Evolutionary conservation across 2,797 vertebrate species (phyloP).

Genomic region (Bradypus variegatus): DNA sequence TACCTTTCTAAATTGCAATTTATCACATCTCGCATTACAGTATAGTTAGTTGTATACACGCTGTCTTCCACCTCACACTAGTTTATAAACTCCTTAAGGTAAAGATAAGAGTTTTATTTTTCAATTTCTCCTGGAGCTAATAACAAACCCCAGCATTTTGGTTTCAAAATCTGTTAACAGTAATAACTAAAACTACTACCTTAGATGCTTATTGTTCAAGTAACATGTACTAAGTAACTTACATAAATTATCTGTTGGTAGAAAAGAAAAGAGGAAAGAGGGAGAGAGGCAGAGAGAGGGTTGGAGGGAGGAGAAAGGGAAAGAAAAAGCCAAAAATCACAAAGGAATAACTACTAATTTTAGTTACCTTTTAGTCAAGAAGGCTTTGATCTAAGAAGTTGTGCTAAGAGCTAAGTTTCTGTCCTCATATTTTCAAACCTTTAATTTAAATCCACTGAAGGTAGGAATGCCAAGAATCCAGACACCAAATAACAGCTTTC

Average conservation of each 20-base stretch:
- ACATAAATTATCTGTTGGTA: background rate
- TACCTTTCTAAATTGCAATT: background rate
- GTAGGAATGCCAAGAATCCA: background rate
- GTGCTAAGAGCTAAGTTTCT: constrained; percentile 18
- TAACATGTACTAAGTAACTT: background rate
- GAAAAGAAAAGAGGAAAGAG: too few species aligned
- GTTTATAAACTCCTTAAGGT: background rate
- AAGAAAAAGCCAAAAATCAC: background rate
- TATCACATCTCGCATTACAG: background rate
- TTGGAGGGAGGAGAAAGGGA: background rate
- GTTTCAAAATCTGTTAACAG: background rate
- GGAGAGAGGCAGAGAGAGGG: too few species aligned
- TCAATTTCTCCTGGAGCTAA: background rate
- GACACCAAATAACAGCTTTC: constrained; percentile 37
- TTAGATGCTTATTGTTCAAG: background rate
- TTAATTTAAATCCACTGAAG: constrained; percentile 18
- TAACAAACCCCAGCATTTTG: background rate
- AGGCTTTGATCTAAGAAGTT: background rate
- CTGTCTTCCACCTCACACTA: background rate
- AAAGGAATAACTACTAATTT: background rate
- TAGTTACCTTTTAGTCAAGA: background rate
- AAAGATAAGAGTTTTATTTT: background rate
- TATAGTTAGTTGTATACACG: background rate
- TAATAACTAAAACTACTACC: background rate
- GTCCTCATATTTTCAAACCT: constrained; percentile 22